A percentile compares a stretch with the other conserved stretches of the same genome.
phyloP scores from a whole-genome alignment of 2,888 invertebrate species.

The Cremastinae sp. region DNA sequence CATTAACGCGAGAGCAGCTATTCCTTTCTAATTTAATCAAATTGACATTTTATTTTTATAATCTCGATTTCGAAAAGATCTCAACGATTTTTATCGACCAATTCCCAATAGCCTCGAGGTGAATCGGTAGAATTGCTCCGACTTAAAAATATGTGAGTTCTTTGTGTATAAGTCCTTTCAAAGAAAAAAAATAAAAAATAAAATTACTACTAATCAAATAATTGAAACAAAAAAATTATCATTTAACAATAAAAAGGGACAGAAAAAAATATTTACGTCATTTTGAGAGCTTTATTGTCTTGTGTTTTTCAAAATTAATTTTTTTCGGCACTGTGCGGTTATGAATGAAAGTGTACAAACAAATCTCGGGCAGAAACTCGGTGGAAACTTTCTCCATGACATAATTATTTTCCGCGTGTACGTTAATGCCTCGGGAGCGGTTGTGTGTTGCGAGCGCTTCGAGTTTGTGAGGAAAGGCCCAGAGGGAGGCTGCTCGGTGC shows the following conservation, averaged over 20 bases:
- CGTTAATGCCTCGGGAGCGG: constrained; percentile 17
- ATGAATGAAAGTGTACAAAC: constrained; percentile 38
- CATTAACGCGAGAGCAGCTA: too few relatives aligned
- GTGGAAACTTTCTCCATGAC: constrained; percentile 64
- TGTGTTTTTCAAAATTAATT: not conserved
- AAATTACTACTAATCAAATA: too few relatives aligned
- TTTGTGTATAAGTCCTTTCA: constrained; percentile 40
- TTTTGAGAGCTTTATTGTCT: too few relatives aligned
- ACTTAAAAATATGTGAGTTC: constrained; percentile 21
- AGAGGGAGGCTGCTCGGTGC: constrained; percentile 63
- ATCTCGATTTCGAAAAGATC: constrained; percentile 33
- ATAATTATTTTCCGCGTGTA: constrained; percentile 60
- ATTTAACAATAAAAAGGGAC: too few relatives aligned
- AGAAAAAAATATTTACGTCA: too few relatives aligned
- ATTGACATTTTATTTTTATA: constrained; percentile 14
- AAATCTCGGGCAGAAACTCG: constrained; percentile 48
- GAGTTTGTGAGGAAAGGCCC: constrained; percentile 36
- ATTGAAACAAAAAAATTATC: too few relatives aligned
- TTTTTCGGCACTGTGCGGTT: not conserved
- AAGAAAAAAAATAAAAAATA: not conserved
- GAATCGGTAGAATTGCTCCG: constrained; percentile 25
- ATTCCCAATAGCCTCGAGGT: constrained; percentile 51
- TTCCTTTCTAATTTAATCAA: constrained; percentile 53
- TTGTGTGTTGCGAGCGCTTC: constrained; percentile 18
- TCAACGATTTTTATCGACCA: constrained; percentile 32